These are phyloP conservation scores for Trichogramma evanescens DNA, from an alignment of 2,888 invertebrate genomes.

Conservation along the genomic window DNA sequence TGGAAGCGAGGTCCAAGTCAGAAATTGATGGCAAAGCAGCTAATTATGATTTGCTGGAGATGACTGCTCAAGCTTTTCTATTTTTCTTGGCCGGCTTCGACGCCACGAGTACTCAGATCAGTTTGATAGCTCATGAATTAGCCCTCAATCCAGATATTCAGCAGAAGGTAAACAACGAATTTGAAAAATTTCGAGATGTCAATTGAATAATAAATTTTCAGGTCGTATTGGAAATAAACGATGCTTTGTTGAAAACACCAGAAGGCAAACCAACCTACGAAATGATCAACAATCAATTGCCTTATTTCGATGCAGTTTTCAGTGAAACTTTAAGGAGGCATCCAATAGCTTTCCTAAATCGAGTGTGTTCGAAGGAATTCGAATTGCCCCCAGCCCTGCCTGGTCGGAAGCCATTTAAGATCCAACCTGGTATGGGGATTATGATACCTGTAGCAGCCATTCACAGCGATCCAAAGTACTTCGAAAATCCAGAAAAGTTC, in stretches of 20 bases:
- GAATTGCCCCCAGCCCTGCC: slow-evolving; percentile 38
- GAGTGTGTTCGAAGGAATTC: slow-evolving; percentile 37
- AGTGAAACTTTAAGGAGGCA: slow-evolving; percentile 35
- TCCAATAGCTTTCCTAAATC: slow-evolving; percentile 33
- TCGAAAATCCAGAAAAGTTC: slow-evolving; percentile 42
- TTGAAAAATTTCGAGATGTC: slow-evolving; percentile 31
- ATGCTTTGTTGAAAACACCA: slow-evolving; percentile 46
- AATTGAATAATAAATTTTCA: slow-evolving; percentile 44
- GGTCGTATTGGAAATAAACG: slow-evolving; percentile 48
- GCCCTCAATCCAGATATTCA: slow-evolving; percentile 30
- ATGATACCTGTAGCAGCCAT: slow-evolving; percentile 39
- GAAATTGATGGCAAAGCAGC: neutral
- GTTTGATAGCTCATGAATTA: slow-evolving; percentile 29
- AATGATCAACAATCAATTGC: slow-evolving; percentile 2
- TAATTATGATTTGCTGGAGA: slow-evolving; percentile 36
- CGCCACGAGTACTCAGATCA: slow-evolving; percentile 27
- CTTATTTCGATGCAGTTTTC: slow-evolving; percentile 16
- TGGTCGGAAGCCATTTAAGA: slow-evolving; percentile 30
- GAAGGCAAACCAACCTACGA: slow-evolving; percentile 10
- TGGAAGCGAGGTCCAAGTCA: slow-evolving; percentile 43
- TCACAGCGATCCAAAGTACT: slow-evolving; percentile 41
- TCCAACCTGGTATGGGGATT: slow-evolving; percentile 36
- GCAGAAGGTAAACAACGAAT: slow-evolving; percentile 31
- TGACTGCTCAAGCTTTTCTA: slow-evolving; percentile 39
- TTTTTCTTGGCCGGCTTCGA: slow-evolving; percentile 36